Percentiles rank a stretch among this genome's conserved stretches.
Conservation (phyloP, 2,797 vertebrate genomes). For the Anomalospiza imberbis region DNA sequence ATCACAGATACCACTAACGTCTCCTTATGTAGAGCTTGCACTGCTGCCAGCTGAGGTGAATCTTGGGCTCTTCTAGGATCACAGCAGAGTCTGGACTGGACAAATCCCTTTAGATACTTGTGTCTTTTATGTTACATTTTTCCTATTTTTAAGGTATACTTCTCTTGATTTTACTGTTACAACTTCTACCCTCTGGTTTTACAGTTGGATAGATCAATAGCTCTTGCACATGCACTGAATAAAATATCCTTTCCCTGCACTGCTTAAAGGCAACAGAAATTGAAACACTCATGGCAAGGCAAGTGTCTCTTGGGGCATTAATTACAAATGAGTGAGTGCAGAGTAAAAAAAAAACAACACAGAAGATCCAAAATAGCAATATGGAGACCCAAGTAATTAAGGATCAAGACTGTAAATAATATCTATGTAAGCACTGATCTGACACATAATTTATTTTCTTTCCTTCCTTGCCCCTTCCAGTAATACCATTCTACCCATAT, state of each 20-base stretch:
- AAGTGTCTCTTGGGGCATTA: not conserved
- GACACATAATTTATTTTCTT: not conserved
- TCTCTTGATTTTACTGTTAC: not conserved
- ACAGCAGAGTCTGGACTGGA: slow-evolving; percentile 68
- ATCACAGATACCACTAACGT: slow-evolving; percentile 50
- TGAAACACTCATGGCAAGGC: not conserved
- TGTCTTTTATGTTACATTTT: not conserved
- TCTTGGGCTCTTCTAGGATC: slow-evolving; percentile 57
- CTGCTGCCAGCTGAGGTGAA: slow-evolving; percentile 77
- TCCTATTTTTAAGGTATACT: not conserved
- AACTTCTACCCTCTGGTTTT: not conserved
- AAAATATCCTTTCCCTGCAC: not conserved
- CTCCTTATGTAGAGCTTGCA: slow-evolving; percentile 78
- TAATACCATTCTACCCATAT: not conserved
- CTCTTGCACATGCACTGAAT: not conserved
- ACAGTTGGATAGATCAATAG: not conserved
- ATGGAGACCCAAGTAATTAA: not conserved
- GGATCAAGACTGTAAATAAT: not conserved
- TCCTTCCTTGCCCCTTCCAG: not conserved
- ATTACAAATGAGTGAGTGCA: not conserved
- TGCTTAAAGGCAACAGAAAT: not conserved
- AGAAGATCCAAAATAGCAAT: not conserved
- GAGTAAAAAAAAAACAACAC: not conserved
- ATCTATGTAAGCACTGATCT: not conserved
- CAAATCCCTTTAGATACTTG: slow-evolving; percentile 61